Evolutionary conservation across 2,797 vertebrate genomes (phyloP).

Genomic region (Manis pentadactyla): DNA sequence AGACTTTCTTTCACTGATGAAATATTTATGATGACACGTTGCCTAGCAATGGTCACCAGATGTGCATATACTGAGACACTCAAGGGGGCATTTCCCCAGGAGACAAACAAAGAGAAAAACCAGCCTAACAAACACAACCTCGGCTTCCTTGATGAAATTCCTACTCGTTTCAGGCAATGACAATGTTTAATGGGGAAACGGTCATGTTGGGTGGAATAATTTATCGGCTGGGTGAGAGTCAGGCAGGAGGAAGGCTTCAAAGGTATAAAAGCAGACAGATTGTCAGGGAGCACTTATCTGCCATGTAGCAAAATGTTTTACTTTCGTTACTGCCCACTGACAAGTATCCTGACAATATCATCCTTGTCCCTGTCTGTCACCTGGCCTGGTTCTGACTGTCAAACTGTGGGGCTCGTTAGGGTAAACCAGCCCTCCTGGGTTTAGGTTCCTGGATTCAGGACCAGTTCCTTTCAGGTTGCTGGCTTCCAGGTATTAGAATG

Average conservation of each 20-base stretch:
- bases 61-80: slow-evolving; percentile 78
- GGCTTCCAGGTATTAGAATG: neutral
- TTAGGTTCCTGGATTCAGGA: slow-evolving; percentile 68
- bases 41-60: slow-evolving; percentile 86
- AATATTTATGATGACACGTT: slow-evolving; percentile 87
- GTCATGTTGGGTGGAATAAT: slow-evolving; percentile 73
- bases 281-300: slow-evolving; percentile 78
- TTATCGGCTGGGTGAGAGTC: slow-evolving; percentile 59
- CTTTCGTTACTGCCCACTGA: slow-evolving; percentile 76
- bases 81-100: slow-evolving; percentile 61
- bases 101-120: slow-evolving; percentile 57
- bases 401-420: slow-evolving; percentile 75
- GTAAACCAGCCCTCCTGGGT: slow-evolving; percentile 67
- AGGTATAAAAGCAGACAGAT: slow-evolving; percentile 77
- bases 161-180: slow-evolving; percentile 58
- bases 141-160: slow-evolving; percentile 56
- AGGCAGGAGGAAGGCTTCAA: slow-evolving; percentile 52
- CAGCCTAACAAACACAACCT: slow-evolving; percentile 40
- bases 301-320: slow-evolving; percentile 78
- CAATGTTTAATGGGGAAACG: slow-evolving; percentile 63
- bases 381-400: slow-evolving; percentile 42
- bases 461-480: neutral
- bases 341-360: slow-evolving; percentile 58
- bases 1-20: slow-evolving; percentile 74
- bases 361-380: slow-evolving; percentile 66